Evolutionary conservation across 2,888 invertebrate genomes (phyloP).

Genomic region (Volucella zonaria): DNA sequence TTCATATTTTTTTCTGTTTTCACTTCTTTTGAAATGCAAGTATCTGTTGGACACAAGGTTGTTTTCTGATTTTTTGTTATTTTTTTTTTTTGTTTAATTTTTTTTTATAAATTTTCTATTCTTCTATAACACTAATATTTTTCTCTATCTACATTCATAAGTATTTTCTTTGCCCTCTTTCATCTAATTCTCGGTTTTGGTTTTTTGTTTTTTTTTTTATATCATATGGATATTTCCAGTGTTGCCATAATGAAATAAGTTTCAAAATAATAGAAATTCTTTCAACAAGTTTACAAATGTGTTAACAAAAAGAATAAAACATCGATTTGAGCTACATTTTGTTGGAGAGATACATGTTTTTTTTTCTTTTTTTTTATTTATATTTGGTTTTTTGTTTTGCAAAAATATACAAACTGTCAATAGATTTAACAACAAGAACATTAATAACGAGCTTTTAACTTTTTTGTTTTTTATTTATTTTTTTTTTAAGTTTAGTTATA

Average conservation of each 20-base stretch:
- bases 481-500: constrained; percentile 39
- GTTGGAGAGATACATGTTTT: constrained; percentile 27
- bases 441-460: constrained; percentile 62
- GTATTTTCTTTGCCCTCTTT: constrained; percentile 62
- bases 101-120: constrained; percentile 24
- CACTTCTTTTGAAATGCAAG: constrained; percentile 21
- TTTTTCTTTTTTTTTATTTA: constrained; percentile 20
- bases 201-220: too few species aligned
- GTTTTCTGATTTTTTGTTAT: constrained; percentile 8
- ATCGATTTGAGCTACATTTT: constrained; percentile 57
- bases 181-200: constrained; percentile 8
- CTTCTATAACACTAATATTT: constrained; percentile 57
- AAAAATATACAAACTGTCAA: constrained; percentile 71
- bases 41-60: constrained; percentile 54
- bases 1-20: constrained; percentile 7
- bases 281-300: background rate
- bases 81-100: constrained; percentile 3
- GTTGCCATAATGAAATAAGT: constrained; percentile 5
- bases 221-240: constrained; percentile 50
- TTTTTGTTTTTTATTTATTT: constrained; percentile 34
- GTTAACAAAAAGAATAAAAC: constrained; percentile 38
- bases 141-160: constrained; percentile 72
- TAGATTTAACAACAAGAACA: constrained; percentile 72
- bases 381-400: constrained; percentile 46
- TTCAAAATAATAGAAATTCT: background rate